phyloP scores from a whole-genome alignment of 2,113 vertebrate species.

The Benitochromis conjunctus region DNA sequence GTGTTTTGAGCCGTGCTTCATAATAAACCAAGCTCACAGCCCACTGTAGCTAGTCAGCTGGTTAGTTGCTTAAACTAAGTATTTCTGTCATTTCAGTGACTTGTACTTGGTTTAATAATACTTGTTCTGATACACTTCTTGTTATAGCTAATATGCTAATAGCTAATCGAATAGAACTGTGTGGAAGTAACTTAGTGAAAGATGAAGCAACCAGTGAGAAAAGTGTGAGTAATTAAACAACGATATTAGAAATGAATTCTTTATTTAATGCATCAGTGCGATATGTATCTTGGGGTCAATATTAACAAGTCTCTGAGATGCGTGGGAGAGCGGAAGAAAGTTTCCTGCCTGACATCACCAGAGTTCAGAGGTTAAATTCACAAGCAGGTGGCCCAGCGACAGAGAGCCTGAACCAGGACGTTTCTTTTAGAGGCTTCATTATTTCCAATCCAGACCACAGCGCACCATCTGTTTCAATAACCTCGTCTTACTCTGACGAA shows the following conservation, averaged over 20 bases:
- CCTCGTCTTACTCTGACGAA: background rate
- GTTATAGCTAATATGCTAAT: background rate
- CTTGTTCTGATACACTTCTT: background rate
- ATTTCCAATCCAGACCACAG: background rate
- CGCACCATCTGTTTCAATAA: slow-evolving; percentile 32
- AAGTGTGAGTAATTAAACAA: background rate
- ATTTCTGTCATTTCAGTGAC: background rate
- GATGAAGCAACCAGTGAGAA: background rate
- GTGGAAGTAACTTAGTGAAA: background rate
- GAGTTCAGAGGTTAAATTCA: slow-evolving; percentile 56
- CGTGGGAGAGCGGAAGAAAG: slow-evolving; percentile 42
- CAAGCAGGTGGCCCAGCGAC: slow-evolving; percentile 50
- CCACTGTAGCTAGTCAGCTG: background rate
- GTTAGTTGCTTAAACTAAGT: background rate
- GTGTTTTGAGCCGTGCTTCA: background rate
- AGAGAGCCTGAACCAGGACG: background rate
- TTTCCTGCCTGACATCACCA: slow-evolving; percentile 40
- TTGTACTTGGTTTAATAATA: background rate
- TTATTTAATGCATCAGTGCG: background rate
- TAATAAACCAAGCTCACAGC: background rate
- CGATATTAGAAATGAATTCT: background rate
- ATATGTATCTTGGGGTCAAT: background rate
- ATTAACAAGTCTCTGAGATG: slow-evolving; percentile 8
- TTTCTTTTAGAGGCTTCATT: slow-evolving; percentile 21
- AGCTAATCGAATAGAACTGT: background rate